Evolutionary conservation across 2,113 vertebrate genomes (phyloP), one percentile per base, ranked within the genome.

Genomic region (Oryzias curvinotus): DNA sequence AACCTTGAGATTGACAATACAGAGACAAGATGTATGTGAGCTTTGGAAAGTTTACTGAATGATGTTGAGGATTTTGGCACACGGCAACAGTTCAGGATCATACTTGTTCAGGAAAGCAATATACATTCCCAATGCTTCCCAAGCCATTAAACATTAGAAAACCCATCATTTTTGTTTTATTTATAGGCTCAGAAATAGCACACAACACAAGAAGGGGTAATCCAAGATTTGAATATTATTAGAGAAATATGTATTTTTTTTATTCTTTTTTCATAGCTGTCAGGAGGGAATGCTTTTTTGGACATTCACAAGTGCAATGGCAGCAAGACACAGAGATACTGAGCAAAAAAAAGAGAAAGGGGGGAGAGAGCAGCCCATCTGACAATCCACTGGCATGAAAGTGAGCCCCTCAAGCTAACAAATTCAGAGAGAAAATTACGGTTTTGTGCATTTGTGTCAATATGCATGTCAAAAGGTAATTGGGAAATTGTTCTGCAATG

Each of bases 401-500:
- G 89, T 77, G 83, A 86, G 78, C 77, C 89, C 89, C 89, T 87
- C 83, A 68, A 90, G 89, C 89, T 65, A 87, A 80, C 87, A 89
- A 86, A 90, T 89, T 89, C 89, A 87, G 73, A 87, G 86, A 87
- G 87, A 90, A 89, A 90, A 90, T 90, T 89, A 88, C 87, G 87
- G 89, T 89, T 89, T 88, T 89, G 87, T 73, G 71, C 89, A 26
- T 90, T 90, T 90, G 89, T 90, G 89, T 90, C 89, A 90, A 90
- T 90, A 90, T 90, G 89, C 89, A 88, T 90, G 89, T 90, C 89
- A 90, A 90, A 90, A 90, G 89, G 89, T 89, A 90, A 90, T 89
- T 88, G 87, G 89, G 82, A 90, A 90, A 90, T 89, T 88, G 89
- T 90, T 88, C 83, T 88, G 89, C 86, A 86, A 85, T 89, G 87